Conservation (phyloP, 1,140 invertebrate species). For the Heliconius congener region DNA sequence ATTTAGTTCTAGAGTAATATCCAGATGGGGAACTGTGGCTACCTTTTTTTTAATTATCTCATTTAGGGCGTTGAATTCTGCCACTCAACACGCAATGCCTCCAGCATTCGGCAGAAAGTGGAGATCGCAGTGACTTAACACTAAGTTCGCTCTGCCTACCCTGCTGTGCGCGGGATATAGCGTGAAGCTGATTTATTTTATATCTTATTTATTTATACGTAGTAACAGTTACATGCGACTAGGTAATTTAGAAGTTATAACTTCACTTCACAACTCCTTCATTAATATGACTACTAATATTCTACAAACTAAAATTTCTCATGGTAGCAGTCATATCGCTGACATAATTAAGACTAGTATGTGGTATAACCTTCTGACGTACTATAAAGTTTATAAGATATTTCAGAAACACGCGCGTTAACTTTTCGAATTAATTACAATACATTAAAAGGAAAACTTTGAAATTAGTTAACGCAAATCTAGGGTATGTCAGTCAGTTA, state of each 20-base stretch:
- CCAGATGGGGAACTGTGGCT: no score
- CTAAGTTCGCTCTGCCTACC: no score
- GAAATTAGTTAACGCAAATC: conserved; percentile 18
- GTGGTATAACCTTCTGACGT: conserved; percentile 17
- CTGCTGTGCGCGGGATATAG: no score
- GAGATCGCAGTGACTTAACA: no score
- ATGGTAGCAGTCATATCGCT: conserved; percentile 1
- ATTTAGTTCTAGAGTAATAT: no score
- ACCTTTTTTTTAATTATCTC: no score
- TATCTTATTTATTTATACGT: no score
- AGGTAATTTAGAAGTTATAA: not conserved
- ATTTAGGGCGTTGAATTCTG: no score
- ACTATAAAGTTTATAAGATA: conserved; percentile 40
- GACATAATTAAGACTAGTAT: conserved; percentile 23
- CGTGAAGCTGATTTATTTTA: no score
- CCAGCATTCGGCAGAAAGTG: no score
- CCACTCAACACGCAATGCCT: no score
- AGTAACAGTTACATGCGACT: not conserved
- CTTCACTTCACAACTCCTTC: not conserved
- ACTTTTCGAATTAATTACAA: conserved; percentile 49
- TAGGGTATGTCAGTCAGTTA: not conserved
- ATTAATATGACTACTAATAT: not conserved
- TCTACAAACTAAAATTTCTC: conserved; percentile 17
- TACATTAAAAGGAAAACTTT: conserved; percentile 41
- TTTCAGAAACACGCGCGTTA: conserved; percentile 39